These are phyloP conservation scores for Bucco capensis DNA, from an alignment of 2,113 vertebrate genomes.

Conservation along the genomic window DNA sequence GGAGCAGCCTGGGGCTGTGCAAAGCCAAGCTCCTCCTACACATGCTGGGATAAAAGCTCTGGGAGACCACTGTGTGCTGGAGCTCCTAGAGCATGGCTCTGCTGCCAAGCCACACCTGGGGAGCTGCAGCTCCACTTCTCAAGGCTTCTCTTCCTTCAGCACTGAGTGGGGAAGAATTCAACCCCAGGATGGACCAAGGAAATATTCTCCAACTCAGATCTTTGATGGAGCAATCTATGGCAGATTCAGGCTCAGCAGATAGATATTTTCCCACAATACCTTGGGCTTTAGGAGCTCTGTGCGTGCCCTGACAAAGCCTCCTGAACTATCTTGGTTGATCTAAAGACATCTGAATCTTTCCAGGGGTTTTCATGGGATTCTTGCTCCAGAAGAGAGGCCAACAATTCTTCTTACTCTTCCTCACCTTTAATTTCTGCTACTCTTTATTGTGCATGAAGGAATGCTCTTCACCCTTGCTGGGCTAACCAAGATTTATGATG, in stretches of 20 bases:
- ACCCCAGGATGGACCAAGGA: neutral
- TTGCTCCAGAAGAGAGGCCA: neutral
- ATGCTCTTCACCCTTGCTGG: neutral
- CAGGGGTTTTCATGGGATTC: neutral
- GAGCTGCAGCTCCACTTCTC: neutral
- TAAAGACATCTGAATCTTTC: neutral
- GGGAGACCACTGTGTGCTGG: neutral
- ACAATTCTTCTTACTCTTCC: neutral
- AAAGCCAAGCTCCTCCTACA: neutral
- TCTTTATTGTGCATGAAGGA: neutral
- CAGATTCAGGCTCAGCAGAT: neutral
- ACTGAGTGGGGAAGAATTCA: neutral
- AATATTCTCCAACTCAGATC: neutral
- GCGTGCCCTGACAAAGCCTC: neutral
- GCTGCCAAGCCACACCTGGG: neutral
- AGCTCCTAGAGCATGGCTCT: neutral
- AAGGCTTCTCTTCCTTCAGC: neutral
- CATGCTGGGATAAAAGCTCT: neutral
- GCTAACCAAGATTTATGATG: conserved; percentile 4
- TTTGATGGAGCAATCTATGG: neutral
- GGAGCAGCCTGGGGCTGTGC: neutral
- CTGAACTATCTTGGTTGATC: neutral
- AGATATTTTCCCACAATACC: neutral
- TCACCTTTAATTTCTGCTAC: neutral
- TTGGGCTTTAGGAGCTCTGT: neutral